Percentiles rank a stretch among this genome's conserved stretches.
These are phyloP conservation scores for Eueremaeus valkanovi DNA, from an alignment of 2,888 invertebrate genomes.

Conservation along the genomic window DNA sequence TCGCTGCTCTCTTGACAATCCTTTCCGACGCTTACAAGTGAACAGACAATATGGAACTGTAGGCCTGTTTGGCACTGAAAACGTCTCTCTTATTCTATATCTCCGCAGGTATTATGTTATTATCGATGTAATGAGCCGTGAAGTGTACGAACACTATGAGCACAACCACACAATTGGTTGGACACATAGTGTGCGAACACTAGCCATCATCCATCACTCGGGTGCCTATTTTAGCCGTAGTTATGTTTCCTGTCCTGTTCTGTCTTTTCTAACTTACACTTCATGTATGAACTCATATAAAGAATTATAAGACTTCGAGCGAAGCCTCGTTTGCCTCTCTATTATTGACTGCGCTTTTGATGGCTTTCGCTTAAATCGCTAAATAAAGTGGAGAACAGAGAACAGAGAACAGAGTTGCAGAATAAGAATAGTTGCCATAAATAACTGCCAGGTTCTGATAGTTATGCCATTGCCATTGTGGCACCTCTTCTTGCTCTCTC, in stretches of 20 bases:
- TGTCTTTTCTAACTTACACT: not conserved
- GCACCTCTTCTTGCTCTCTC: not conserved
- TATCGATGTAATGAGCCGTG: conserved; percentile 40
- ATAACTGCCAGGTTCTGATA: conserved; percentile 15
- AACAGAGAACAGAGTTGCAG: not conserved
- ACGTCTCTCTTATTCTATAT: conserved; percentile 16
- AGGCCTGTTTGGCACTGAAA: not conserved
- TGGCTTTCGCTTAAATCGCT: not conserved
- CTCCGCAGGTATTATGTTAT: conserved; percentile 30
- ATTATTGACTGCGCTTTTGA: conserved; percentile 15
- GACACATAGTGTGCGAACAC: conserved; percentile 16
- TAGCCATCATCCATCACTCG: conserved; percentile 22
- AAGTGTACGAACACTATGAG: conserved; percentile 13
- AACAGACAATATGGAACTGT: not conserved
- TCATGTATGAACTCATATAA: not conserved
- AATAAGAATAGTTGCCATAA: not conserved
- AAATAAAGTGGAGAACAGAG: not conserved
- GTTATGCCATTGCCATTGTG: not conserved
- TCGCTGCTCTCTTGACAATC: conserved; percentile 27
- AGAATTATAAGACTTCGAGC: not conserved
- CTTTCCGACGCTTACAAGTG: not conserved
- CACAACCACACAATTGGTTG: conserved; percentile 24
- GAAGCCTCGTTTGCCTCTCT: conserved; percentile 6
- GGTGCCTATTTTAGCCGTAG: conserved; percentile 18
- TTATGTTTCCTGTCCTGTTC: conserved; percentile 23